Percentiles rank a stretch among this genome's conserved stretches.
Conservation (phyloP, 2,113 vertebrate species). For the Sturnira hondurensis region DNA sequence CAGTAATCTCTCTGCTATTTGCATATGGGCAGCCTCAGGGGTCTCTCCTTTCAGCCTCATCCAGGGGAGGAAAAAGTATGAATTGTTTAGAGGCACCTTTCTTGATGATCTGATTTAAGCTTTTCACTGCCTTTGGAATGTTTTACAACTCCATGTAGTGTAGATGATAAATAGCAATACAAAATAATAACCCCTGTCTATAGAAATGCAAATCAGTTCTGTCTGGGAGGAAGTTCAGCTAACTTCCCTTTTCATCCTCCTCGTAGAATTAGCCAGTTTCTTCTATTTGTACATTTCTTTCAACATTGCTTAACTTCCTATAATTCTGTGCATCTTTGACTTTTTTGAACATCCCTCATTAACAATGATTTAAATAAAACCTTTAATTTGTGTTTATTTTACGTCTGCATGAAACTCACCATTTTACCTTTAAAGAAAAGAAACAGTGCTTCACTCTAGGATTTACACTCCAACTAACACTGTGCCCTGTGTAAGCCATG, state of each 20-base stretch:
- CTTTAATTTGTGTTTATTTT: neutral
- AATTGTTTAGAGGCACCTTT: neutral
- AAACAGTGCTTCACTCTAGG: neutral
- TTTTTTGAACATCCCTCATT: neutral
- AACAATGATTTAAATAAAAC: neutral
- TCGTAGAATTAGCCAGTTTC: neutral
- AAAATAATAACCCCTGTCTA: neutral
- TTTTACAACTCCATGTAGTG: neutral
- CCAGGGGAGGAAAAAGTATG: neutral
- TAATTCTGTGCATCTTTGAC: neutral
- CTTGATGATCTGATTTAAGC: neutral
- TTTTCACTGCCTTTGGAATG: neutral
- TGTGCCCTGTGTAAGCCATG: neutral
- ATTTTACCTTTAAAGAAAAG: neutral
- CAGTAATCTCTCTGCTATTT: neutral
- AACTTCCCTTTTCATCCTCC: neutral
- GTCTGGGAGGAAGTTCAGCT: neutral
- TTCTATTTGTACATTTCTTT: neutral
- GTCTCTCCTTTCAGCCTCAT: neutral
- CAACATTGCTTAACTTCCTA: neutral
- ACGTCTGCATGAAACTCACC: neutral
- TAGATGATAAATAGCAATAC: neutral
- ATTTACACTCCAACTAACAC: neutral
- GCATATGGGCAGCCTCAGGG: neutral
- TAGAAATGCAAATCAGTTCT: constrained; percentile 6